Base-by-base conservation (phyloP, 1,140 invertebrate genomes). In the Papilio glaucus region DNA sequence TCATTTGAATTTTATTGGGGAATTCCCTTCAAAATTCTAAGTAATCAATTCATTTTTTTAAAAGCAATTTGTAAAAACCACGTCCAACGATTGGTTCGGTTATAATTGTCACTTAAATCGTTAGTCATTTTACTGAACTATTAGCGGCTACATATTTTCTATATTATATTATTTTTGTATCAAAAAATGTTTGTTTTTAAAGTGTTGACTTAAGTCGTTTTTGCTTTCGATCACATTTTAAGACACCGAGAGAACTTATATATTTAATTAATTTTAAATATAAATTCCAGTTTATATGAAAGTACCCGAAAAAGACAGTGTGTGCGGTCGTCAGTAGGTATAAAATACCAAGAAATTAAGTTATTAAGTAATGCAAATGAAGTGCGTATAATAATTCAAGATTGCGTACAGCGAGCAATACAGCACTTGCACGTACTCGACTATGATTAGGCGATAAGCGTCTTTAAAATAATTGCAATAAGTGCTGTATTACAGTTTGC, bases 321-420 rank as follows among this genome's bases (percentile, higher is more conserved):
- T 81, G 85, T 86, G 84, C 71, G 83, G 82, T 79, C 78, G 72
- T 72, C 61, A 73, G 67, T 70, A 75, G 53, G 62, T 60, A 75
- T 79, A 79, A 79, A 82, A 82, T 78, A 81, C 80, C 79, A 77
- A 77, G 65, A 83, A 81, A 87, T 88, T 88, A 84, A 88, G 86
- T 86, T 86, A 86, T 88, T 87, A 88, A 82, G 72, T 79, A 80
- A 87, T 88, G 84, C 82, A 87, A 87, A 88, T 88, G 78, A 80
- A 82, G 77, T 53, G 67, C 71, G 82, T 86, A 86, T 82, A 81
- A 78, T 85, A 83, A 87, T 84, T 81, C 79, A 75, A 77, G 57
- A 65, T 13, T 26, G 39, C 39, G 69, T 62, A 72, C 61, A 62
- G 6, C 10, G 29, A 63, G 69, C 71, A 65, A 72, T 38, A 65